A percentile compares a stretch with the other conserved stretches of the same genome.
These are phyloP conservation scores for Cyphotilapia sp. DNA, from an alignment of 2,113 vertebrate species.

Conservation along the genomic window DNA sequence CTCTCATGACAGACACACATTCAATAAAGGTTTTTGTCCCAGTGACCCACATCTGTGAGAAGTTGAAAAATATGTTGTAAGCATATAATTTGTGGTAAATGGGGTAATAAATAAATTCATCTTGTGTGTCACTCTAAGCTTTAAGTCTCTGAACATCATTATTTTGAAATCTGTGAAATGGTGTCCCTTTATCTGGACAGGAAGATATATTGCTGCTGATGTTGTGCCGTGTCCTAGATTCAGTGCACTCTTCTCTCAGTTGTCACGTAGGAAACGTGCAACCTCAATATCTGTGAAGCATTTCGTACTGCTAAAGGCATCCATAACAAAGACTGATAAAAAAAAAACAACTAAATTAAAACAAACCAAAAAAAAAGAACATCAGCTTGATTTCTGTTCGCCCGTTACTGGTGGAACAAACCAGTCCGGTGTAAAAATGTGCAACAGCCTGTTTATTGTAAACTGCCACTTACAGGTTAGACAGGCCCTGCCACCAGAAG, in stretches of 20 bases:
- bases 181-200: background rate
- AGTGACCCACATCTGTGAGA: slow-evolving; percentile 38
- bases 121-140: background rate
- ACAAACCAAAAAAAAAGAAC: background rate
- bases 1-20: slow-evolving; percentile 37
- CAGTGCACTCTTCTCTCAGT: background rate
- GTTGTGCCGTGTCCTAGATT: slow-evolving; percentile 24
- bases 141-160: background rate
- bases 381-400: background rate
- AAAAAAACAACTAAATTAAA: background rate
- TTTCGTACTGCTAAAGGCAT: background rate
- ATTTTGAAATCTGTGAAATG: background rate
- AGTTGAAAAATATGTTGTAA: background rate
- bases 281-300: background rate
- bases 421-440: background rate
- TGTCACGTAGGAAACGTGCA: background rate
- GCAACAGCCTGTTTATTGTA: background rate
- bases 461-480: slow-evolving; percentile 12
- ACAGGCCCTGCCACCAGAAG: background rate
- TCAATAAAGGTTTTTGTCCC: slow-evolving; percentile 30
- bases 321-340: background rate
- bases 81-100: background rate
- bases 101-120: background rate
- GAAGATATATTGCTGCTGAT: background rate
- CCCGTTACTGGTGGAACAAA: background rate